A percentile compares a stretch with the other conserved stretches of the same genome.
phyloP scores from a whole-genome alignment of 2,888 invertebrate genomes.

The Arrhopalites spinosus region DNA sequence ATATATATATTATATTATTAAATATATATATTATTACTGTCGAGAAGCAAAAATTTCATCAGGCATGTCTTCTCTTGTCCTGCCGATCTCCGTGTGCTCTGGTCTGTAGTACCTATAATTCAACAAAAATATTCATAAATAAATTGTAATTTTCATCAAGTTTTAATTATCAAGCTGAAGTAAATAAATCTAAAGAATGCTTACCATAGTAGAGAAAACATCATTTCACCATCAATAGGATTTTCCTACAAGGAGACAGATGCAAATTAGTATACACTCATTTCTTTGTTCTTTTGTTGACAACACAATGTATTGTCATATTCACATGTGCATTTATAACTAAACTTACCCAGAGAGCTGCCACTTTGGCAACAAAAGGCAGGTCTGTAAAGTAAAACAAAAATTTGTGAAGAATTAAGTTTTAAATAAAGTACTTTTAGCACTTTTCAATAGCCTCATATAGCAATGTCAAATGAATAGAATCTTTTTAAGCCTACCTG shows the following conservation, averaged over 20 bases:
- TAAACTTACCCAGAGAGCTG: slow-evolving; percentile 87
- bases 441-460: no score
- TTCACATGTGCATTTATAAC: no score
- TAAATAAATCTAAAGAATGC: neutral
- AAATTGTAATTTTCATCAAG: slow-evolving; percentile 3
- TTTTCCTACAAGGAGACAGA: no score
- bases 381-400: slow-evolving; percentile 65
- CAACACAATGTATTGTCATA: no score
- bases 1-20: no score
- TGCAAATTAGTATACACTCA: no score
- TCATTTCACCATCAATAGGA: slow-evolving; percentile 79
- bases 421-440: slow-evolving; percentile 28
- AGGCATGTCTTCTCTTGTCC: slow-evolving; percentile 76
- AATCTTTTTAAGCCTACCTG: slow-evolving; percentile 56
- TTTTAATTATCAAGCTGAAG: neutral
- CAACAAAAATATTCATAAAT: neutral
- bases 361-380: slow-evolving; percentile 93
- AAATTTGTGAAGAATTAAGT: neutral
- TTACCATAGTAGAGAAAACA: slow-evolving; percentile 55
- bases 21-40: slow-evolving; percentile 63
- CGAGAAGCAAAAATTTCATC: slow-evolving; percentile 96
- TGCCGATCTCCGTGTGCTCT: slow-evolving; percentile 92
- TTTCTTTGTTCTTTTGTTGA: no score
- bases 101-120: slow-evolving; percentile 88
- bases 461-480: no score